Evolutionary conservation across 2,888 invertebrate genomes (phyloP).

Genomic region (Pyrocoelia pectoralis): DNA sequence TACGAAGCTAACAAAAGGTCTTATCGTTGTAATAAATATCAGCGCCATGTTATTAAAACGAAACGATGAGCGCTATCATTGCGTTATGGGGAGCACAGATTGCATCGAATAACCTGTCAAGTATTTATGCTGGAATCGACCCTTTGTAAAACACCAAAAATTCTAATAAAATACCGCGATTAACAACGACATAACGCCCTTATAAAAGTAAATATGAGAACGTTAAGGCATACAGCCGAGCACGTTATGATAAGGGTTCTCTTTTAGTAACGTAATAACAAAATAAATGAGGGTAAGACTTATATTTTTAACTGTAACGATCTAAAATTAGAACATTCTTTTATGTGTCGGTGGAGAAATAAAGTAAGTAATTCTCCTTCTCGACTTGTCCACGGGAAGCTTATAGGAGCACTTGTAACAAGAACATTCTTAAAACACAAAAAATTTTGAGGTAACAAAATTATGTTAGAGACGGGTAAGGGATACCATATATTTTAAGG

Average conservation of each 20-base stretch:
- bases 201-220: constrained; percentile 34
- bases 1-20: constrained; percentile 37
- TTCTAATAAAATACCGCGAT: constrained; percentile 37
- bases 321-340: neutral
- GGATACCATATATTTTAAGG: no score
- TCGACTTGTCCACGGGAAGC: neutral
- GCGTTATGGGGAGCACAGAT: constrained; percentile 38
- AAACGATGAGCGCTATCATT: constrained; percentile 38
- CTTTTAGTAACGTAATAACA: constrained; percentile 32
- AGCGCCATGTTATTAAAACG: constrained; percentile 41
- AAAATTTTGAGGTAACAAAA: no score
- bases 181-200: constrained; percentile 33
- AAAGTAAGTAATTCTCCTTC: neutral
- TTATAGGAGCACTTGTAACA: no score
- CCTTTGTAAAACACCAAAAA: constrained; percentile 39
- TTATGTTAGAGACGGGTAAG: no score
- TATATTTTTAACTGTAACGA: neutral
- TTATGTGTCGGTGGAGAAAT: neutral
- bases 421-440: no score
- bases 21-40: constrained; percentile 43
- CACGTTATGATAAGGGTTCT: constrained; percentile 30
- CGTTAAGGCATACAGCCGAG: constrained; percentile 30
- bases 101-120: constrained; percentile 41
- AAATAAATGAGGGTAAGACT: constrained; percentile 21
- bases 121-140: constrained; percentile 38